A percentile compares a stretch with the other conserved stretches of the same genome.
Evolutionary conservation across 2,797 vertebrate species (phyloP).

Genomic region (Ptychadena robeensis): DNA sequence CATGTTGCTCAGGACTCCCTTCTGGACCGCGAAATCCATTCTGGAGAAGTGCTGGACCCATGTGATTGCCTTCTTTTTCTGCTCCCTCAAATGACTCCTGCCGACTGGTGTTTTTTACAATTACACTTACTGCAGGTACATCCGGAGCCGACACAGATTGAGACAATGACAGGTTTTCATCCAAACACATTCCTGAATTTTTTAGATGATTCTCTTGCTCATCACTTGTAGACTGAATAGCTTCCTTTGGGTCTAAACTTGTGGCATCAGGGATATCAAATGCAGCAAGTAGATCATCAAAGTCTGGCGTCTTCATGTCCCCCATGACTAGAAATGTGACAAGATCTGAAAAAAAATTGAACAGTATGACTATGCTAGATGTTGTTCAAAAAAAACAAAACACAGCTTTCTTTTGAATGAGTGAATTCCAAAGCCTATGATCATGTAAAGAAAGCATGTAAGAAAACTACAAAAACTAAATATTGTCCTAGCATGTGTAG

Average conservation of each 20-base stretch:
- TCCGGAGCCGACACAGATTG: conserved; percentile 79
- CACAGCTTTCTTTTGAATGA: background rate
- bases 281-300: conserved; percentile 96
- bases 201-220: conserved; percentile 87
- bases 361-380: background rate
- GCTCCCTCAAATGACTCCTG: conserved; percentile 85
- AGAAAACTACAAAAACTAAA: too few relatives aligned
- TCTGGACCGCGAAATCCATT: conserved; percentile 86
- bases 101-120: conserved; percentile 94
- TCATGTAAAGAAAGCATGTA: too few relatives aligned
- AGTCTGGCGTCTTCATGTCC: conserved; percentile 99
- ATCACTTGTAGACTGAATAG: conserved; percentile 85
- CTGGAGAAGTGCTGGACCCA: conserved; percentile 78
- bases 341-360: conserved; percentile 65
- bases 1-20: conserved; percentile 73
- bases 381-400: background rate
- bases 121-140: conserved; percentile 89
- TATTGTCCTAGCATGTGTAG: too few relatives aligned
- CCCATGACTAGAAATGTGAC: conserved; percentile 87
- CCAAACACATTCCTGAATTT: conserved; percentile 83
- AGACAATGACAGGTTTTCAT: conserved; percentile 78
- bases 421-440: too few relatives aligned
- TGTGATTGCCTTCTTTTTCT: conserved; percentile 81
- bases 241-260: conserved; percentile 93
- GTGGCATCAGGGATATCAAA: conserved; percentile 98